A percentile compares a stretch with the other conserved stretches of the same genome.
Conservation (phyloP, 1,140 invertebrate genomes). For the Zaprionus camerounensis region DNA sequence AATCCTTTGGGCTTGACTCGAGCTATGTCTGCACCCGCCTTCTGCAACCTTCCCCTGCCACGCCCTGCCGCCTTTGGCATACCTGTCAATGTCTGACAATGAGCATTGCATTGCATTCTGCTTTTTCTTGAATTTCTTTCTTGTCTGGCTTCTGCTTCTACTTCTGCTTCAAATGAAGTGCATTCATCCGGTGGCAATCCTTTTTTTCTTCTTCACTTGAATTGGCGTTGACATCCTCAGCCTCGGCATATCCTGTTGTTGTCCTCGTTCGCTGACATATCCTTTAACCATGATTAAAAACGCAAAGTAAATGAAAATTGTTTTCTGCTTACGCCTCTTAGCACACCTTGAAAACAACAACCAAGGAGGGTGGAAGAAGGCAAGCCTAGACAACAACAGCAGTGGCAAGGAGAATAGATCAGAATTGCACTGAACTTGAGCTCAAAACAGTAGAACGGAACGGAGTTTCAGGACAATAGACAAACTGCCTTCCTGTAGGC, state of each 20-base stretch:
- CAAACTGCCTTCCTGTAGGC: slow-evolving; percentile 27
- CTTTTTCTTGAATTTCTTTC: slow-evolving; percentile 27
- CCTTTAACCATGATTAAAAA: slow-evolving; percentile 82
- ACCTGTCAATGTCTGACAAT: slow-evolving; percentile 66
- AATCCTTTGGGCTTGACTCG: slow-evolving; percentile 71
- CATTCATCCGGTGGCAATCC: slow-evolving; percentile 81
- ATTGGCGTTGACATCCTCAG: slow-evolving; percentile 74
- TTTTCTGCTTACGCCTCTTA: slow-evolving; percentile 81
- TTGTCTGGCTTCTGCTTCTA: slow-evolving; percentile 21
- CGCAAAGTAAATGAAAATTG: slow-evolving; percentile 79
- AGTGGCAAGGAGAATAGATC: slow-evolving; percentile 12
- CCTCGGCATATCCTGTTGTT: slow-evolving; percentile 18
- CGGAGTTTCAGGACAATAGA: slow-evolving; percentile 64
- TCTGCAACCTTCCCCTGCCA: neutral
- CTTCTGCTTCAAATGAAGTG: slow-evolving; percentile 80
- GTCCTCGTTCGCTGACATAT: slow-evolving; percentile 70
- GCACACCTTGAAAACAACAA: slow-evolving; percentile 79
- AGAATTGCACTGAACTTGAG: slow-evolving; percentile 53
- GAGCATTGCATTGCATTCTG: slow-evolving; percentile 41
- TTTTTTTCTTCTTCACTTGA: slow-evolving; percentile 71
- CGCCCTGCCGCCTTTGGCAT: slow-evolving; percentile 10
- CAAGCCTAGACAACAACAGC: slow-evolving; percentile 36
- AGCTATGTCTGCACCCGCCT: slow-evolving; percentile 46
- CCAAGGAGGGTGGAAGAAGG: neutral
- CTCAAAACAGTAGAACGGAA: slow-evolving; percentile 38